Conservation (phyloP, 2,888 invertebrate genomes). For the Plebejus argus region DNA sequence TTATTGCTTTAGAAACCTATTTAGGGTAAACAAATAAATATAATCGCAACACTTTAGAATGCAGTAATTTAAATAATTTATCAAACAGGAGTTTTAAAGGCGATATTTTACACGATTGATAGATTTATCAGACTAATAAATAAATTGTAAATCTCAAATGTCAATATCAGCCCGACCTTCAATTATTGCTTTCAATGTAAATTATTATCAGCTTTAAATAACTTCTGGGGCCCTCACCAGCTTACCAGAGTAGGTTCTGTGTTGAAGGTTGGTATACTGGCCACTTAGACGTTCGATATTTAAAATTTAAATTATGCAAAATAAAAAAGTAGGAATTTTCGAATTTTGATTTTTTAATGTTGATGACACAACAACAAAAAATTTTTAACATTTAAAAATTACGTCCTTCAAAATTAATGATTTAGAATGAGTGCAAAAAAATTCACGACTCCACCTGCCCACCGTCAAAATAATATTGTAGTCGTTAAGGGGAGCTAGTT, state of each 20-base stretch:
- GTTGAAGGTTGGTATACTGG: slow-evolving; percentile 6
- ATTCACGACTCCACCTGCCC: too few species aligned
- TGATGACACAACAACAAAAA: too few species aligned
- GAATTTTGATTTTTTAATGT: too few species aligned
- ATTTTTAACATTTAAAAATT: too few species aligned
- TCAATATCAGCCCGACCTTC: slow-evolving; percentile 47
- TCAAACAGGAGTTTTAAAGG: neutral
- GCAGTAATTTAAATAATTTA: neutral
- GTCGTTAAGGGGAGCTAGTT: too few species aligned
- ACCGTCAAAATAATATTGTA: too few species aligned
- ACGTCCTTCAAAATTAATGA: too few species aligned
- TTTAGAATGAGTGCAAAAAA: too few species aligned
- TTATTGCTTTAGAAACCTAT: too few species aligned
- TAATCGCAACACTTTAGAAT: neutral
- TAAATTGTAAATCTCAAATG: slow-evolving; percentile 22
- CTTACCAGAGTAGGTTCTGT: neutral
- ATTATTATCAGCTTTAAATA: slow-evolving; percentile 41
- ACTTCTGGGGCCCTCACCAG: neutral
- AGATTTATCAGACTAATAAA: slow-evolving; percentile 23
- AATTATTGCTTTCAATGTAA: slow-evolving; percentile 57
- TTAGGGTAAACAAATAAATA: too few species aligned
- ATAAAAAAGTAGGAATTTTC: neutral
- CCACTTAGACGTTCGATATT: neutral
- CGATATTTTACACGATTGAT: slow-evolving; percentile 4
- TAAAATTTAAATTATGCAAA: neutral